Conservation (phyloP, 2,113 vertebrate species). For the Lagopus muta region DNA sequence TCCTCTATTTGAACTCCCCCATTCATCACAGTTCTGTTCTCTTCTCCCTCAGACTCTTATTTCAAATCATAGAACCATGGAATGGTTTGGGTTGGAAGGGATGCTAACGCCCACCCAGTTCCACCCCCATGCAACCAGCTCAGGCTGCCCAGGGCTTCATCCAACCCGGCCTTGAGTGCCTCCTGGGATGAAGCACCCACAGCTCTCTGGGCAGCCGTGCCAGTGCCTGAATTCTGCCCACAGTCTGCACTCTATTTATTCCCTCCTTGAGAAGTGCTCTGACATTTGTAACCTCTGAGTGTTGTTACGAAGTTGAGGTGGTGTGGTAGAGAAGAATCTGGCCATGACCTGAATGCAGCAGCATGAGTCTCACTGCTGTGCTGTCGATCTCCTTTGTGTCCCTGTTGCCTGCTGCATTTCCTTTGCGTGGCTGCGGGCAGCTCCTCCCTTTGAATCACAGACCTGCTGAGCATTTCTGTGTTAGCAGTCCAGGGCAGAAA, state of each 20-base stretch:
- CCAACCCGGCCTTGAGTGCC: not conserved
- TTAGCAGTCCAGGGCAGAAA: slow-evolving; percentile 15
- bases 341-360: not conserved
- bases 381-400: not conserved
- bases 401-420: fast-evolving
- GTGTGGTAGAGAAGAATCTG: not conserved
- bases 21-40: not conserved
- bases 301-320: not conserved
- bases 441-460: not conserved
- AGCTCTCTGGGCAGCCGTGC: not conserved
- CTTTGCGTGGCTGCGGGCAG: fast-evolving
- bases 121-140: not conserved
- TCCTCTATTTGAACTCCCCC: not conserved
- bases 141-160: not conserved
- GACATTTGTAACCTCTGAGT: not conserved
- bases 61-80: not conserved
- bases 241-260: fast-evolving
- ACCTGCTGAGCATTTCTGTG: no score
- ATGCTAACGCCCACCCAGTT: not conserved
- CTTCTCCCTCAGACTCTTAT: not conserved
- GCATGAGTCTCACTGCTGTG: fast-evolving
- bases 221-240: not conserved
- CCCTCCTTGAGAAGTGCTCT: not conserved
- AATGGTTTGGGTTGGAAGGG: not conserved
- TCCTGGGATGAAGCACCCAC: not conserved